Base-by-base conservation (phyloP, 2,113 vertebrate genomes). In the Gavia stellata region DNA sequence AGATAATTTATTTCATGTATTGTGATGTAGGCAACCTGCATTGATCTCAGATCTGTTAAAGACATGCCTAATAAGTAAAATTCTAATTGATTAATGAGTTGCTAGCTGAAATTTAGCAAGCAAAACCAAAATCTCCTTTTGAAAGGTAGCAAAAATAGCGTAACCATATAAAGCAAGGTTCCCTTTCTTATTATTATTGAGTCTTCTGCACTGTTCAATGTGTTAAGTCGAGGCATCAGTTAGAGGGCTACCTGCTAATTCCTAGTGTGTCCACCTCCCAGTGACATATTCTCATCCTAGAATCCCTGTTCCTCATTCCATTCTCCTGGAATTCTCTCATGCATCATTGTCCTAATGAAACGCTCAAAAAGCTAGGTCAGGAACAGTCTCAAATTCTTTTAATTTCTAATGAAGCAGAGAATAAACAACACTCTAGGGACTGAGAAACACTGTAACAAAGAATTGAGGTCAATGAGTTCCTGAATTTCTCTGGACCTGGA, bases 391-490 rank as follows among this genome's bases (percentile, higher is more conserved):
- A 90, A 79, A 95, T 86, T 90, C 91, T 93, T 92, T 92, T 91
- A 79, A 65, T 83, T 95, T 93, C 73, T 93, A 94, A 90, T 94
- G 73, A 94, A 92, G 82, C 28, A 75, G 83, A 95, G 82, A 81
- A 95, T 79, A 95, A 95, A 94, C 55, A 97, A 49, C 55, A 56
- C 75, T 42, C 75, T n/a, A 52, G 77, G 28, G 90, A 84, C n/a
- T 61, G 34, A 94, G 56, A 90, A 96, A 84, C 24, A 47, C 15
- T 86, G 38, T 63, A 74, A 74, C 33, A 92, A 93, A 92, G 74
- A 86, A 97, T 67, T 81, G 68, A 95, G 83, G 88, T 94, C 92
- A 92, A 14, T 38, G 77, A 92, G 68, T 84, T 92, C 55, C 33
- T 40, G 70, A 95, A 77, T 96, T 92, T 97, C 81, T 84, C 68